Base-by-base conservation (phyloP, 2,797 vertebrate genomes). In the Eptatretus atami region DNA sequence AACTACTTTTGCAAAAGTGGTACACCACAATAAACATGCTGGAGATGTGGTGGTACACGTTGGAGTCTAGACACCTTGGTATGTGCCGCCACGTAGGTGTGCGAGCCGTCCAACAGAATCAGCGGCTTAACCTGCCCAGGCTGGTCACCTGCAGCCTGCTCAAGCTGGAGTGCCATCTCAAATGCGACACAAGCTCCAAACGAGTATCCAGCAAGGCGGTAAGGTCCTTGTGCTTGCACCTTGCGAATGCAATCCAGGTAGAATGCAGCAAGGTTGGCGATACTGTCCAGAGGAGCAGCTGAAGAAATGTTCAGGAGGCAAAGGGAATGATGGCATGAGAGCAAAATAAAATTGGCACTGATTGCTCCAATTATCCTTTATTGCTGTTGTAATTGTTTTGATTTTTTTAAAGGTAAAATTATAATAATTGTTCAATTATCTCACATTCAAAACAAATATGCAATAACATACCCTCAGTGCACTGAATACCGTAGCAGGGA, bases 161-260 rank as follows among this genome's bases (percentile, higher is more conserved):
- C 84, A 67, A 98, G 78, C 70, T 93, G 90, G 9, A 80, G 83
- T 69, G 84, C 88, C 78, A 96, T 95, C 73, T 98, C 92, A 66
- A 98, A 96, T 24, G 92, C 92, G 67, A 98, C 90, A 6, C 92
- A 98, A 63, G 90, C 92, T 9, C 92, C 90, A 0, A 85, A 98
- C 1, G 92, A 98, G 69, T 98, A 98, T 25, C 92, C 92, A 1
- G 84, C 84, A 1, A 96, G 75, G 12, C 81, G 78, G 68, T 92
- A 94, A 0, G 84, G 87, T 3, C 87, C 90, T 14, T 85, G 81
- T 0, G 81, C 75, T 73, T 94, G 90, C 9, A 86, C 76, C 70
- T 82, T 78, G 69, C 76, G 78, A 70, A 98, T 71, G 15, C 83
- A 87, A 65, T 74, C 71, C 2, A 86, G 72, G 14, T 98, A 98